Percentiles rank a stretch among this genome's conserved stretches.
Conservation (phyloP, 2,113 vertebrate genomes). For the Gopherus flavomarginatus region DNA sequence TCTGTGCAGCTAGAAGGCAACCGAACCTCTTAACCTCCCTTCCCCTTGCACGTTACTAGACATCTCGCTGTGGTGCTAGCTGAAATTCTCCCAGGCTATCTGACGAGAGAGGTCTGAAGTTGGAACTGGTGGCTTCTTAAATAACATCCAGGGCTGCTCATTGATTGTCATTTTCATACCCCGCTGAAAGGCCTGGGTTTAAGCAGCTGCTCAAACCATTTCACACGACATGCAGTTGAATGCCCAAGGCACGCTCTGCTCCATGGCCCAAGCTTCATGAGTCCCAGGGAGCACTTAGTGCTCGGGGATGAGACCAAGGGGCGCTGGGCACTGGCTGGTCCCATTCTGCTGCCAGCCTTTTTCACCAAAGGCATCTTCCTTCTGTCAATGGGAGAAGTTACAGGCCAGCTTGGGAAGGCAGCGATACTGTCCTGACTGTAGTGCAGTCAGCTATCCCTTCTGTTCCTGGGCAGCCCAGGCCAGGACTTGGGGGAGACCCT, state of each 20-base stretch:
- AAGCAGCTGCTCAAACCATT: not conserved
- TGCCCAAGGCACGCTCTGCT: not conserved
- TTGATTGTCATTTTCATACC: not conserved
- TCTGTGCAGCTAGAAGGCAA: not conserved
- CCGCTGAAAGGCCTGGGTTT: not conserved
- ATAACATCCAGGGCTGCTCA: not conserved
- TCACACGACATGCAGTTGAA: not conserved
- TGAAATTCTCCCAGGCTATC: not conserved
- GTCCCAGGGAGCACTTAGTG: not conserved
- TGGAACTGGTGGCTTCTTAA: slow-evolving; percentile 9
- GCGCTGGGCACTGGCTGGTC: not conserved
- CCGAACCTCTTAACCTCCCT: not conserved
- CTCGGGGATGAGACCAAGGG: rapidly evolving
- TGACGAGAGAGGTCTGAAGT: slow-evolving; percentile 4
- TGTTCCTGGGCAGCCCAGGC: rapidly evolving
- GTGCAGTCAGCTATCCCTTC: not conserved
- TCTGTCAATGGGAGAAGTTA: not conserved
- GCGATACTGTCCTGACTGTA: not conserved
- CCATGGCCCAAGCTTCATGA: not conserved
- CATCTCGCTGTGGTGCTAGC: not conserved
- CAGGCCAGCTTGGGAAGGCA: not conserved
- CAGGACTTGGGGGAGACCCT: not conserved
- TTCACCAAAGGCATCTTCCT: rapidly evolving
- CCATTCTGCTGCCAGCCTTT: not conserved
- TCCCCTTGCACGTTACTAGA: not conserved